Conservation (phyloP, 1,140 invertebrate species). For the Drosophila guanche region DNA sequence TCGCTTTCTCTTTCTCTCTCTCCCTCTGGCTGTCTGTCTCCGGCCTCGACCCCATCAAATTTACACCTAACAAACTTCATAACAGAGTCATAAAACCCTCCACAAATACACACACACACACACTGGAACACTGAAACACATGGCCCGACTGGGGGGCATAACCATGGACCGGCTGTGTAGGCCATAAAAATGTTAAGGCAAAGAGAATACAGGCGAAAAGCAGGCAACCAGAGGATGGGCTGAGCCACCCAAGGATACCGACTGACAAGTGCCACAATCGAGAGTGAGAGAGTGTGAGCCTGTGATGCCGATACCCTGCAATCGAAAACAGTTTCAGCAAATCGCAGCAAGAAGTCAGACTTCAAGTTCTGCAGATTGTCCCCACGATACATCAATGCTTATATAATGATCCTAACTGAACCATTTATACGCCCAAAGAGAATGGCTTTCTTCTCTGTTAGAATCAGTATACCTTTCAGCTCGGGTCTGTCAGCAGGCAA, state of each 20-base stretch:
- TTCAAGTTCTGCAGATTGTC: too few relatives aligned
- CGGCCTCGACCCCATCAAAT: constrained; percentile 63
- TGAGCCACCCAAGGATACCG: background rate
- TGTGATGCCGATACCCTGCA: too few relatives aligned
- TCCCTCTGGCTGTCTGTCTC: constrained; percentile 32
- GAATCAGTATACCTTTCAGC: too few relatives aligned
- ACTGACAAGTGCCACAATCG: background rate
- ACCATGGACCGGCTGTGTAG: constrained; percentile 17
- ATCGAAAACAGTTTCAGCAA: too few relatives aligned
- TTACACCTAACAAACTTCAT: constrained; percentile 81
- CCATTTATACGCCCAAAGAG: too few relatives aligned
- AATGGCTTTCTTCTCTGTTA: too few relatives aligned
- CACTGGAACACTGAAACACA: background rate
- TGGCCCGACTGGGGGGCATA: background rate
- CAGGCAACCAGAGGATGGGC: background rate
- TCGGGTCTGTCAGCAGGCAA: constrained; percentile 10
- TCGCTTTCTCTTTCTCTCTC: background rate
- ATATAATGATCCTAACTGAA: too few relatives aligned
- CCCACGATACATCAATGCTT: too few relatives aligned
- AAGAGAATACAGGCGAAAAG: constrained; percentile 22
- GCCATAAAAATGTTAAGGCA: constrained; percentile 69
- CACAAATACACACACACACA: background rate
- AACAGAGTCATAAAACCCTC: constrained; percentile 74
- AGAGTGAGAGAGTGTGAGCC: too few relatives aligned
- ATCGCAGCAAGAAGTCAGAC: too few relatives aligned